phyloP scores from a whole-genome alignment of 2,113 vertebrate genomes.

The Natator depressus region DNA sequence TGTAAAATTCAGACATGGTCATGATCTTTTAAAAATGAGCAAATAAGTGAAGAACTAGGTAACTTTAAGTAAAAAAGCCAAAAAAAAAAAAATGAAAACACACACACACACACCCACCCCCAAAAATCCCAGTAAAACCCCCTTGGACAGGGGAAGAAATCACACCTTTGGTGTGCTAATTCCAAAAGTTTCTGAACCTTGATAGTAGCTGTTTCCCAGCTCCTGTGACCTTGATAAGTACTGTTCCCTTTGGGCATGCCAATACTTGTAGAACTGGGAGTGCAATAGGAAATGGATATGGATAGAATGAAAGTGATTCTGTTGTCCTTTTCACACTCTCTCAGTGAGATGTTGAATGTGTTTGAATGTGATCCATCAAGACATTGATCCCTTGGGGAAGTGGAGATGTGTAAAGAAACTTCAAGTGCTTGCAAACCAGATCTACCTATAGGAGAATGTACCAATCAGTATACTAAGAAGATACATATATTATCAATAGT shows the following conservation, averaged over 20 bases:
- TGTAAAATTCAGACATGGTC: not conserved
- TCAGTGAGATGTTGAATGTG: constrained; percentile 77
- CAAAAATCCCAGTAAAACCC: not conserved
- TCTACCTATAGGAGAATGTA: constrained; percentile 44
- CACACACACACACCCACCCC: not conserved
- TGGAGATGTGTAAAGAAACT: constrained; percentile 70
- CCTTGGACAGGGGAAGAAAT: not conserved
- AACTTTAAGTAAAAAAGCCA: not conserved
- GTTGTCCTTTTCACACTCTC: constrained; percentile 80
- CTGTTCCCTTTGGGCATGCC: constrained; percentile 74
- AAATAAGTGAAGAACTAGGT: not conserved
- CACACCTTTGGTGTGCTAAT: not conserved
- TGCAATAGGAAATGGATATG: constrained; percentile 79
- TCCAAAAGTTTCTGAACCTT: constrained; percentile 60
- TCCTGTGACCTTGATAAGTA: constrained; percentile 79
- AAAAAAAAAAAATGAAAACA: not conserved
- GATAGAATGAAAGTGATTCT: constrained; percentile 78
- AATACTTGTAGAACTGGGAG: constrained; percentile 79
- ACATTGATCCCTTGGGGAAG: constrained; percentile 78
- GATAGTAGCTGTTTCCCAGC: constrained; percentile 54
- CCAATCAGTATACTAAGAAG: constrained; percentile 65
- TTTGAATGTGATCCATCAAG: constrained; percentile 84
- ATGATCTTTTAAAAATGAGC: not conserved
- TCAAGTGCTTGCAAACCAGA: constrained; percentile 67
- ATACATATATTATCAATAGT: constrained; percentile 67